A percentile compares a stretch with the other conserved stretches of the same genome.
Evolutionary conservation across 2,888 invertebrate species (phyloP).

Genomic region (Eupithecia subumbrata): DNA sequence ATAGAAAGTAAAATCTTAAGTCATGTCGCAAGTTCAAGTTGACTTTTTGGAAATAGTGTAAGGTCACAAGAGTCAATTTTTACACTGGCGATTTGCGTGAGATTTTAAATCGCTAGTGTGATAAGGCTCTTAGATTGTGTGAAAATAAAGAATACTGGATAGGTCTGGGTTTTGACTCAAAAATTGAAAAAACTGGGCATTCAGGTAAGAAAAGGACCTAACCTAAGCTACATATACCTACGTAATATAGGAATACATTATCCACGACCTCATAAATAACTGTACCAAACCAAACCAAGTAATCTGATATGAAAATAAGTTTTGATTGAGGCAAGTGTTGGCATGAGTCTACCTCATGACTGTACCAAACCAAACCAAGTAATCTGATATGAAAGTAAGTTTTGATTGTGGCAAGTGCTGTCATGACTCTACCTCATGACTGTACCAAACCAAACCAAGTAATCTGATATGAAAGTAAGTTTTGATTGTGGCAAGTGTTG

Average conservation of each 20-base stretch:
- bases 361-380: background rate
- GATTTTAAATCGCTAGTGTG: no score
- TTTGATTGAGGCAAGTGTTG: no score
- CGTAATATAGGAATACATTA: background rate
- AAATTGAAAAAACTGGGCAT: background rate
- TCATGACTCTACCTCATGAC: background rate
- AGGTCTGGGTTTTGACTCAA: background rate
- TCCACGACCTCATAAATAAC: background rate
- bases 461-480: slow-evolving; percentile 25
- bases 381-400: slow-evolving; percentile 31
- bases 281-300: background rate
- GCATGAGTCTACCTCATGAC: background rate
- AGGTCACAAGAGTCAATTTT: background rate
- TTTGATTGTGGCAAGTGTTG: no score
- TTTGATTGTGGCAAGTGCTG: no score
- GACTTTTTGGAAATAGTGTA: slow-evolving; percentile 1
- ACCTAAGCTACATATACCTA: background rate
- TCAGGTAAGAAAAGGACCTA: background rate
- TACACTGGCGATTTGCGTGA: no score
- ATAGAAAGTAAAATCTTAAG: background rate
- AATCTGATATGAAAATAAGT: slow-evolving; percentile 24
- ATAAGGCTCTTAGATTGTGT: no score
- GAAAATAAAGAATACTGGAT: background rate
- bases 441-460: background rate
- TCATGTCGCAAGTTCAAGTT: slow-evolving; percentile 4